These are phyloP conservation scores for Oscheius myriophilus DNA, from an alignment of 2,888 invertebrate species.

Conservation along the genomic window DNA sequence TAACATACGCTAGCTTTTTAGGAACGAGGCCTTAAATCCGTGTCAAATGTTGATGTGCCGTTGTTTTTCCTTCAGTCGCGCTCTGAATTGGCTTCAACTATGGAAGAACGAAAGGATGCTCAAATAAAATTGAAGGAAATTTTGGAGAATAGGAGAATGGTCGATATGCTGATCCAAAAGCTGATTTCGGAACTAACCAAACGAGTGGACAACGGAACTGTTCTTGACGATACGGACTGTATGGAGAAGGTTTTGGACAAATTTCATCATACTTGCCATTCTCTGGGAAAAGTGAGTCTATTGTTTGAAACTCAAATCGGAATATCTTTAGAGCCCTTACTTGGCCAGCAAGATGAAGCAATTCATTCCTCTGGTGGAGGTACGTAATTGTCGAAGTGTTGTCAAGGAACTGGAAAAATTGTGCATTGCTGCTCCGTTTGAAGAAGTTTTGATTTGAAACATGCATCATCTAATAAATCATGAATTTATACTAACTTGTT, in stretches of 20 bases:
- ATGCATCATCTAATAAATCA: too few relatives aligned
- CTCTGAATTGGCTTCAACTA: not conserved
- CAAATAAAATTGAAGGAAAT: not conserved
- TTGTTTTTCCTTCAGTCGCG: not conserved
- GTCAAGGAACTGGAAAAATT: too few relatives aligned
- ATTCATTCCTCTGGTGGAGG: not conserved
- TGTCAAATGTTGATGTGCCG: conserved; percentile 1
- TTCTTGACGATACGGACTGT: not conserved
- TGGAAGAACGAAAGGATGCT: conserved; percentile 1
- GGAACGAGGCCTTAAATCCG: not conserved
- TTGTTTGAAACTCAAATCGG: too few relatives aligned
- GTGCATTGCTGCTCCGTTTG: too few relatives aligned
- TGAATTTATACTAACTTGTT: too few relatives aligned
- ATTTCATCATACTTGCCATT: not conserved
- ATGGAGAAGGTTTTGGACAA: not conserved
- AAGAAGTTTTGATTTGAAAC: too few relatives aligned
- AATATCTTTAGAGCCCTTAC: conserved; percentile 1
- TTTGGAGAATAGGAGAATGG: not conserved
- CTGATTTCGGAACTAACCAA: not conserved
- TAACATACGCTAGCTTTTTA: not conserved
- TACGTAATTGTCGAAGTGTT: too few relatives aligned
- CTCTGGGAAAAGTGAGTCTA: not conserved
- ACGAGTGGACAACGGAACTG: too few relatives aligned
- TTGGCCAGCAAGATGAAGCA: not conserved
- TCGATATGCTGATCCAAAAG: not conserved